Conservation (phyloP, 2,113 vertebrate genomes). For the Ctenomys sociabilis region DNA sequence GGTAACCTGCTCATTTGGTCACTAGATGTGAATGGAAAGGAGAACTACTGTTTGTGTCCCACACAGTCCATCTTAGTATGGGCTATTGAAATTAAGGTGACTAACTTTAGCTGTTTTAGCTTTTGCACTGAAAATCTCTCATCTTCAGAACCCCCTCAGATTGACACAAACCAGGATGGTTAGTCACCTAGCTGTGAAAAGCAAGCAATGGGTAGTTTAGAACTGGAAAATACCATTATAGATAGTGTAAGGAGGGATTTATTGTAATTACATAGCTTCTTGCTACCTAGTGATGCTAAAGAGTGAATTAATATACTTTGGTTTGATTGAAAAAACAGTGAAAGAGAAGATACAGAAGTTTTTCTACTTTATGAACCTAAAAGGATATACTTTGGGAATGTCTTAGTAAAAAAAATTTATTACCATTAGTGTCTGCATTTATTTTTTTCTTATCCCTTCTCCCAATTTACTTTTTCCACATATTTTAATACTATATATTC, state of each 20-base stretch:
- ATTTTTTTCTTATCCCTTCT: conserved; percentile 17
- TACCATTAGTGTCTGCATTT: conserved; percentile 35
- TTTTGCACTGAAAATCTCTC: conserved; percentile 32
- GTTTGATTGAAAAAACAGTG: conserved; percentile 37
- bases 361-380: conserved; percentile 1
- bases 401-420: conserved; percentile 29
- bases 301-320: conserved; percentile 7
- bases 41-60: not conserved
- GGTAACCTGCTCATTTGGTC: conserved; percentile 17
- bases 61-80: not conserved
- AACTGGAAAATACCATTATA: not conserved
- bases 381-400: not conserved
- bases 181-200: not conserved
- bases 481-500: conserved; percentile 39
- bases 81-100: not conserved
- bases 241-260: conserved; percentile 48
- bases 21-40: conserved; percentile 1
- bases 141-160: not conserved
- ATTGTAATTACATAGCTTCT: conserved; percentile 20
- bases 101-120: conserved; percentile 1
- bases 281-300: not conserved
- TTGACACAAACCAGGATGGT: not conserved
- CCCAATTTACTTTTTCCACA: conserved; percentile 4
- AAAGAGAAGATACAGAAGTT: conserved; percentile 13
- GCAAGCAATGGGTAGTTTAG: not conserved